These are phyloP conservation scores for Grammomys surdaster DNA, from an alignment of 2,113 vertebrate species.

Conservation along the genomic window DNA sequence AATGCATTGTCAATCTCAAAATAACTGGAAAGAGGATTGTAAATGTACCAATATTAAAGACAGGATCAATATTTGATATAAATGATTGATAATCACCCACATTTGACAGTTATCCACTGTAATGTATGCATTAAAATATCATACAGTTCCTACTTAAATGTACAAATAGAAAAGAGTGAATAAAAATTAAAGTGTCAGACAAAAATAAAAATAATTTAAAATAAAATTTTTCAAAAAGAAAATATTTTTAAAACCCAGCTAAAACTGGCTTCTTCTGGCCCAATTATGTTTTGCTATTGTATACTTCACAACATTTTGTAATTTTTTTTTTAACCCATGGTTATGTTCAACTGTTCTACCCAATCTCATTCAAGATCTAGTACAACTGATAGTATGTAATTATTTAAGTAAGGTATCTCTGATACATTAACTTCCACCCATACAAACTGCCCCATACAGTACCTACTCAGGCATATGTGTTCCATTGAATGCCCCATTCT, in stretches of 20 bases:
- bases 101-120: neutral
- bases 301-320: neutral
- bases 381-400: neutral
- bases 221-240: neutral
- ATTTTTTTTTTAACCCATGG: neutral
- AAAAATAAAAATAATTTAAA: neutral
- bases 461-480: accelerated
- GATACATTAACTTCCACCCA: neutral
- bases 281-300: neutral
- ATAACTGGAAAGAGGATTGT: neutral
- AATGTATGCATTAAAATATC: neutral
- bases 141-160: neutral
- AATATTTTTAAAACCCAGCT: neutral
- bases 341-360: neutral
- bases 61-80: neutral
- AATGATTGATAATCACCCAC: neutral
- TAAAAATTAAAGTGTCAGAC: neutral
- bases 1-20: neutral
- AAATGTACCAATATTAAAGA: neutral
- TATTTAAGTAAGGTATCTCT: neutral
- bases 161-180: neutral
- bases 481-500: neutral
- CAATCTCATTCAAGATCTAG: neutral
- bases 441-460: neutral
- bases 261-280: neutral